Evolutionary conservation across 2,888 invertebrate genomes (phyloP).

Genomic region (Scelioninae gen. 2): DNA sequence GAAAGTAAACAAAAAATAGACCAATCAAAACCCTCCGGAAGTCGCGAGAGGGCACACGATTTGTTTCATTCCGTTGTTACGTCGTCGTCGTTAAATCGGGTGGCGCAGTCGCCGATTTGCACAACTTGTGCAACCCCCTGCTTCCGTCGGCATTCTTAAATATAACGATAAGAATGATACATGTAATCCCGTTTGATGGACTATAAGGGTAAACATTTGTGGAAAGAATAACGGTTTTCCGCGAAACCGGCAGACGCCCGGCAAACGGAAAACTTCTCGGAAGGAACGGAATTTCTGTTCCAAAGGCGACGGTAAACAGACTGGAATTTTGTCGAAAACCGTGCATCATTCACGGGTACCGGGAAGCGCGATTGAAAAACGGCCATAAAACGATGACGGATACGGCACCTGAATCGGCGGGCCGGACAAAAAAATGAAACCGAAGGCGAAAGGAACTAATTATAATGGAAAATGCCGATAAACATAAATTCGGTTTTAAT

Average conservation of each 20-base stretch:
- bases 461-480: constrained; percentile 47
- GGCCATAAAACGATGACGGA: constrained; percentile 41
- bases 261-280: constrained; percentile 39
- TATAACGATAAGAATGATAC: too few species aligned
- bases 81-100: too few species aligned
- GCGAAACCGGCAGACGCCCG: constrained; percentile 27
- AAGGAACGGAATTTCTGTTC: constrained; percentile 48
- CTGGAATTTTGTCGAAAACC: constrained; percentile 22
- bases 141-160: too few species aligned
- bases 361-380: constrained; percentile 26
- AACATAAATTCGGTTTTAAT: constrained; percentile 53
- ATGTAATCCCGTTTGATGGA: too few species aligned
- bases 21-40: too few species aligned
- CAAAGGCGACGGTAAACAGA: constrained; percentile 51
- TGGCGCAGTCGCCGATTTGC: too few species aligned
- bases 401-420: constrained; percentile 24
- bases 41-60: too few species aligned
- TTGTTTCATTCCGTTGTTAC: too few species aligned
- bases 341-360: constrained; percentile 37
- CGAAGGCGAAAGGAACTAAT: constrained; percentile 41
- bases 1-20: too few species aligned
- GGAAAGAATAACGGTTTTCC: constrained; percentile 42
- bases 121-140: too few species aligned
- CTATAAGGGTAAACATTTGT: neutral
- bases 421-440: constrained; percentile 30